A percentile compares a stretch with the other conserved stretches of the same genome.
Conservation (phyloP, 2,113 vertebrate genomes). For the Motacilla alba region DNA sequence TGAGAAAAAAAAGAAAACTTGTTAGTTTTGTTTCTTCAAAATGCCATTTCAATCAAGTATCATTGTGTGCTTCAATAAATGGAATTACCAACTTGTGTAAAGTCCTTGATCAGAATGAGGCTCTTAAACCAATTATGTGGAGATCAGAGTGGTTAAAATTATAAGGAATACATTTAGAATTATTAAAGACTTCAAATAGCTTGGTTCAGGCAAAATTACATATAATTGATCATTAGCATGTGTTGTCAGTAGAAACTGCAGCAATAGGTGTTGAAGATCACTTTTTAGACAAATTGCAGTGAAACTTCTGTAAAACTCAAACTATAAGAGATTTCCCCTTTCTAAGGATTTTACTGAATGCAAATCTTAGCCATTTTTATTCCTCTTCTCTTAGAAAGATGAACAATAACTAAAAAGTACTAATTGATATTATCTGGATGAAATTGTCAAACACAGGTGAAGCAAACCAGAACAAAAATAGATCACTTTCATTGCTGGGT, state of each 20-base stretch:
- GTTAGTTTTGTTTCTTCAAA: slow-evolving; percentile 28
- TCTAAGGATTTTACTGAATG: not conserved
- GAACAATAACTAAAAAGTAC: not conserved
- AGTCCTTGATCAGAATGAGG: slow-evolving; percentile 54
- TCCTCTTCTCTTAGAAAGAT: not conserved
- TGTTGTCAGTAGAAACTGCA: slow-evolving; percentile 34
- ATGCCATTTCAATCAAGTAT: slow-evolving; percentile 48
- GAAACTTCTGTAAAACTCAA: slow-evolving; percentile 28
- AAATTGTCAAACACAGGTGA: not conserved
- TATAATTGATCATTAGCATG: slow-evolving; percentile 54
- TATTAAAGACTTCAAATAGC: slow-evolving; percentile 55
- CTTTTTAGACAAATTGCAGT: not conserved
- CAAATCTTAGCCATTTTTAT: not conserved
- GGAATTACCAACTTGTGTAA: slow-evolving; percentile 38
- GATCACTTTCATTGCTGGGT: not conserved
- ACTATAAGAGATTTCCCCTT: not conserved
- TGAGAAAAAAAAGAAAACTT: not conserved
- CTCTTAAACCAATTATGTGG: slow-evolving; percentile 61
- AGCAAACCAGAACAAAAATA: not conserved
- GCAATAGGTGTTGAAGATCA: slow-evolving; percentile 31
- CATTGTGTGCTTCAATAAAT: slow-evolving; percentile 42
- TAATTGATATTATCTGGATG: not conserved
- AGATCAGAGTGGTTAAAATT: slow-evolving; percentile 54
- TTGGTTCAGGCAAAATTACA: slow-evolving; percentile 39
- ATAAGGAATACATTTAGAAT: slow-evolving; percentile 45